phyloP scores from a whole-genome alignment of 2,888 invertebrate genomes.

The Euplexia lucipara region DNA sequence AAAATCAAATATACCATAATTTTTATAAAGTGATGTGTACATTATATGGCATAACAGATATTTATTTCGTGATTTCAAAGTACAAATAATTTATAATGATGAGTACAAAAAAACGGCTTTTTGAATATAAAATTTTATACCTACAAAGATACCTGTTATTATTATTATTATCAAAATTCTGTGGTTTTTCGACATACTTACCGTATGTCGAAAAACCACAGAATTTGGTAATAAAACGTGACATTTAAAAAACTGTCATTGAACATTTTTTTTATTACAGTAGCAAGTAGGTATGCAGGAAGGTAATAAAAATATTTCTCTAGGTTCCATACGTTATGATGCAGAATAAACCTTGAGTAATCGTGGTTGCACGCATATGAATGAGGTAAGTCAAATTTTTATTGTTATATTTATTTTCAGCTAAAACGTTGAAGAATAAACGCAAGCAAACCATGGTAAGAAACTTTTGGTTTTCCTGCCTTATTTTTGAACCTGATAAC shows the following conservation, averaged over 20 bases:
- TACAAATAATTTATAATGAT: too few species aligned
- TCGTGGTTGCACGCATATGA: slow-evolving; percentile 2
- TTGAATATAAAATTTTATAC: too few species aligned
- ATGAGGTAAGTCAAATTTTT: slow-evolving; percentile 17
- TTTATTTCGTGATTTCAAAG: too few species aligned
- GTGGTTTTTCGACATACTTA: too few species aligned
- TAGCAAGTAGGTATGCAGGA: slow-evolving; percentile 26
- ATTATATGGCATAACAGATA: too few species aligned
- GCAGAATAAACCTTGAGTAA: slow-evolving; percentile 23
- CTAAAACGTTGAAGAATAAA: neutral
- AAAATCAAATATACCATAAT: too few species aligned
- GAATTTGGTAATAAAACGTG: slow-evolving; percentile 30
- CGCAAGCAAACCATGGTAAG: neutral
- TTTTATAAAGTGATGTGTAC: too few species aligned
- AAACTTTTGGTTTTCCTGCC: slow-evolving; percentile 19
- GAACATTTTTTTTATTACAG: slow-evolving; percentile 37
- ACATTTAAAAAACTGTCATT: slow-evolving; percentile 42
- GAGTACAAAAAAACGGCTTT: too few species aligned
- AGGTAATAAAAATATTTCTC: slow-evolving; percentile 45
- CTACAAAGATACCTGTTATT: slow-evolving; percentile 21
- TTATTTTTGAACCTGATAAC: slow-evolving; percentile 1
- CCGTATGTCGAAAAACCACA: slow-evolving; percentile 13
- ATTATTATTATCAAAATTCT: too few species aligned
- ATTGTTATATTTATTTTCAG: slow-evolving; percentile 6
- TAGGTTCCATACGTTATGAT: slow-evolving; percentile 16